Evolutionary conservation across 2,888 invertebrate species (phyloP).

Genomic region (Cerastis rubricosa): DNA sequence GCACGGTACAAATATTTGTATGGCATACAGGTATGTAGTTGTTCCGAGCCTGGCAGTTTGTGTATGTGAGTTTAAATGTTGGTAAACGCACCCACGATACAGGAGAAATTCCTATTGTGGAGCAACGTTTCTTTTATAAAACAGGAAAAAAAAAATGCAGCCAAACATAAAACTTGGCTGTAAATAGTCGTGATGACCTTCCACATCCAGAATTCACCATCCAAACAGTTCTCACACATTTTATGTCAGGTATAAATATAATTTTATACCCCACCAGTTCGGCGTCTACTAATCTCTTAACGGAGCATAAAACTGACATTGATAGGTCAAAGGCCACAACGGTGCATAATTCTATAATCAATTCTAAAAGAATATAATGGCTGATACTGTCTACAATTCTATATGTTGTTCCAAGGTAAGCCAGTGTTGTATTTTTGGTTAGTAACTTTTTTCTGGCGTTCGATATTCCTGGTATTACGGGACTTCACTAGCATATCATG

Average conservation of each 20-base stretch:
- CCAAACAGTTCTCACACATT: slow-evolving; percentile 52
- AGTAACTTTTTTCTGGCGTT: neutral
- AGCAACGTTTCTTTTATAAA: no score
- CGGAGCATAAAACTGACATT: slow-evolving; percentile 53
- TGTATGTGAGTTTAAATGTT: no score
- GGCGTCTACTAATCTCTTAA: slow-evolving; percentile 52
- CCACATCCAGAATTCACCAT: slow-evolving; percentile 8
- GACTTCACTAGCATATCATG: no score
- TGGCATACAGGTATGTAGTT: no score
- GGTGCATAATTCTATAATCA: slow-evolving; percentile 56
- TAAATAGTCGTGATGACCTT: slow-evolving; percentile 1
- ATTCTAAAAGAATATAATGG: slow-evolving; percentile 53
- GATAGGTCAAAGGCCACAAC: slow-evolving; percentile 56
- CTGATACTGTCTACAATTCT: slow-evolving; percentile 8
- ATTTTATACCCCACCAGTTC: slow-evolving; percentile 41
- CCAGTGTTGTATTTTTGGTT: neutral
- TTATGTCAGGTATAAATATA: slow-evolving; percentile 47
- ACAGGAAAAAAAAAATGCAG: no score
- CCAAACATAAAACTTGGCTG: neutral
- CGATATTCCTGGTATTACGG: neutral
- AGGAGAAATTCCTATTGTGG: no score
- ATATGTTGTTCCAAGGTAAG: slow-evolving; percentile 24
- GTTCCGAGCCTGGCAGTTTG: no score
- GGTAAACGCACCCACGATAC: no score
- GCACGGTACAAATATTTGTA: no score